Conservation (phyloP, 2,113 vertebrate genomes). For the Trichechus manatus region DNA sequence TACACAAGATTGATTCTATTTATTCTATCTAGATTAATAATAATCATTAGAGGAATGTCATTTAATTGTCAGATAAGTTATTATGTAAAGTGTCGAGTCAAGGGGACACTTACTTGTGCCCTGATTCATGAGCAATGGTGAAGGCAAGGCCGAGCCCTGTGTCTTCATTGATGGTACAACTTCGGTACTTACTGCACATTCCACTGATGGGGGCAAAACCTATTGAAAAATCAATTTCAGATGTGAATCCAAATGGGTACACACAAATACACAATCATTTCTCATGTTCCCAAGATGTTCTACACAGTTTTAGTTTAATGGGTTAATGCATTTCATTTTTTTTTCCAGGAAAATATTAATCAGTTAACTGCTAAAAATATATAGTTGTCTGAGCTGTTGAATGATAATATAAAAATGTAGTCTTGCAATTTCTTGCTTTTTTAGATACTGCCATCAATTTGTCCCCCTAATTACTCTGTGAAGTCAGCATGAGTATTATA, state of each 20-base stretch:
- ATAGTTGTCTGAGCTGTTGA: background rate
- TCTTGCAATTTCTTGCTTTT: background rate
- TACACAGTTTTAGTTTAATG: background rate
- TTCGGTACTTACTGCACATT: constrained; percentile 99
- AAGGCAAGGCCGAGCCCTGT: constrained; percentile 98
- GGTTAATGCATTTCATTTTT: background rate
- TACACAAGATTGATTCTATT: background rate
- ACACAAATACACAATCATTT: background rate
- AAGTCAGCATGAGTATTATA: background rate
- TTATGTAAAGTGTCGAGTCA: rapidly evolving
- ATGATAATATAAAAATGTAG: background rate
- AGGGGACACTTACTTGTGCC: constrained; percentile 94
- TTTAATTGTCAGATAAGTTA: background rate
- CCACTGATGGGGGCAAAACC: constrained; percentile 99
- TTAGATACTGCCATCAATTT: background rate
- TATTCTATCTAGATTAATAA: background rate
- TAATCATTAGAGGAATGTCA: background rate
- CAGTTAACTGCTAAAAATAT: background rate
- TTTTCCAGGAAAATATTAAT: background rate
- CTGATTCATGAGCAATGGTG: constrained; percentile 98
- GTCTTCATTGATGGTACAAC: constrained; percentile 99
- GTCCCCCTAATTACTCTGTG: background rate
- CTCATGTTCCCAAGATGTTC: background rate
- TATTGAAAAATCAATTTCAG: constrained; percentile 80
- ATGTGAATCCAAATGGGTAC: constrained; percentile 50